Percentiles rank a stretch among this genome's conserved stretches.
Conservation (phyloP, 2,113 vertebrate genomes). For the Alethe castanea region DNA sequence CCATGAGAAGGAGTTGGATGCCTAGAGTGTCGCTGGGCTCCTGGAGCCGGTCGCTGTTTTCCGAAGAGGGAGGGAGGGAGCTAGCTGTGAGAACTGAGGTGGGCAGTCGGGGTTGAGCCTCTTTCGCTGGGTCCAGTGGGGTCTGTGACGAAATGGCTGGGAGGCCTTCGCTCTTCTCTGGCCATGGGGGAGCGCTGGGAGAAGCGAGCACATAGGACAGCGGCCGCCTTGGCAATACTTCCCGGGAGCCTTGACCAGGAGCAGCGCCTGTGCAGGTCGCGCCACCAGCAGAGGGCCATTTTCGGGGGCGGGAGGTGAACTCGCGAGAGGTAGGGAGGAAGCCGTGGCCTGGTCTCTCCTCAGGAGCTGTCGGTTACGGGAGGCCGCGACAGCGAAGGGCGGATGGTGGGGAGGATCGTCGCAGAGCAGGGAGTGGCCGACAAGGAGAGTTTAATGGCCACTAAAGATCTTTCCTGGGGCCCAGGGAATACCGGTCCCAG, state of each 20-base stretch:
- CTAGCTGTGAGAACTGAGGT: background rate
- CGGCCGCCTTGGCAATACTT: background rate
- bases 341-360: background rate
- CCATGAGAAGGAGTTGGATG: background rate
- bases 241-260: background rate
- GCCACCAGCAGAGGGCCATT: background rate
- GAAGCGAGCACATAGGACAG: background rate
- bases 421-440: background rate
- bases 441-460: background rate
- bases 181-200: background rate
- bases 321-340: background rate
- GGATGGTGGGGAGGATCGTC: background rate
- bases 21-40: background rate
- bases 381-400: background rate
- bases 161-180: background rate
- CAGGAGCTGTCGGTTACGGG: background rate
- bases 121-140: background rate
- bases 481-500: background rate
- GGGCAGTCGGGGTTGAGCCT: background rate
- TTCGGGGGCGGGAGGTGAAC: background rate
- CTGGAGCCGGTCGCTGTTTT: background rate
- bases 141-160: background rate
- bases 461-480: background rate
- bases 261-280: background rate
- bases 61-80: background rate